Evolutionary conservation across 2,113 vertebrate species (phyloP).

Genomic region (Cygnus buccinator): DNA sequence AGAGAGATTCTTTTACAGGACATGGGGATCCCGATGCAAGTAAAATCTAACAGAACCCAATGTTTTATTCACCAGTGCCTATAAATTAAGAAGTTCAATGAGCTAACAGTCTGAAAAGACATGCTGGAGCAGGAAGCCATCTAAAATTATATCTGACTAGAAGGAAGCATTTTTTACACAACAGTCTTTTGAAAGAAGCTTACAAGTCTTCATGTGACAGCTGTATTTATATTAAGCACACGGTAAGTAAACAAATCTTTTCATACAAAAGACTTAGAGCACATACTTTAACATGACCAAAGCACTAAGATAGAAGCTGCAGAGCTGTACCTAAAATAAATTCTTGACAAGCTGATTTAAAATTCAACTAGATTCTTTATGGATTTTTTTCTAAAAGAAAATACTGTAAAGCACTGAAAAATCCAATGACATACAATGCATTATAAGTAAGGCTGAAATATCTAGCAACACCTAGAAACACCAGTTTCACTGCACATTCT

Average conservation of each 20-base stretch:
- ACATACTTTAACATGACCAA: neutral
- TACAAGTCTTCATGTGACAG: neutral
- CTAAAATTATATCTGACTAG: constrained; percentile 19
- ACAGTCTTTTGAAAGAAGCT: neutral
- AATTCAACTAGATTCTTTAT: neutral
- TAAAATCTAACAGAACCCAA: constrained; percentile 43
- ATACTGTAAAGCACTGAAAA: neutral
- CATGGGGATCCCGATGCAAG: neutral
- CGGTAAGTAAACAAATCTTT: neutral
- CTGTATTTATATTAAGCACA: neutral
- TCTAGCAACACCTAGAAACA: neutral
- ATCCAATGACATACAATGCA: neutral
- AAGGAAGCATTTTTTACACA: constrained; percentile 17
- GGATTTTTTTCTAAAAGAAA: neutral
- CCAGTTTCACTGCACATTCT: neutral
- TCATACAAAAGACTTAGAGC: neutral
- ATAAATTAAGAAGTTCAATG: constrained; percentile 32
- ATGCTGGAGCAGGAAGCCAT: constrained; percentile 9
- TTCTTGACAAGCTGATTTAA: neutral
- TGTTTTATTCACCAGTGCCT: constrained; percentile 47
- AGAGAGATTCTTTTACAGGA: neutral
- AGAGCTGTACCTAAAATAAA: neutral
- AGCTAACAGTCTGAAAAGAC: constrained; percentile 19
- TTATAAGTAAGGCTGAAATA: neutral
- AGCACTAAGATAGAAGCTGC: neutral